Conservation (phyloP, 2,797 vertebrate genomes). For the Sciurus carolinensis region DNA sequence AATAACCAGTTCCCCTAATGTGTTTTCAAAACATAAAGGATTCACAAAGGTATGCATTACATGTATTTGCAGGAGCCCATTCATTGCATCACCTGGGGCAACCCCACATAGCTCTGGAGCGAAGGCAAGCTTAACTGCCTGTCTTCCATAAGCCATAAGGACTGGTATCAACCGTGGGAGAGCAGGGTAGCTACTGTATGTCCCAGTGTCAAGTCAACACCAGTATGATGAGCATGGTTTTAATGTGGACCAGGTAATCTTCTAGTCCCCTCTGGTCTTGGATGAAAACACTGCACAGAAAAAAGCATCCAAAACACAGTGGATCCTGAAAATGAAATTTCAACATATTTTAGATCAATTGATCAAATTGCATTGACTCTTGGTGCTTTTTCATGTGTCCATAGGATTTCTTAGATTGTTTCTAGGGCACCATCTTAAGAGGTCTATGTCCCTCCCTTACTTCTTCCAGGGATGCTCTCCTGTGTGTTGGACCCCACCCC, state of each 20-base stretch:
- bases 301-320: background rate
- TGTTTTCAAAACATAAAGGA: slow-evolving; percentile 30
- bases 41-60: background rate
- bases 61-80: background rate
- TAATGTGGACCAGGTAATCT: background rate
- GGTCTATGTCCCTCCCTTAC: background rate
- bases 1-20: slow-evolving; percentile 20
- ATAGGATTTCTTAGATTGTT: background rate
- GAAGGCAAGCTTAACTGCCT: background rate
- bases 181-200: background rate
- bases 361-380: background rate
- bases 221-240: background rate
- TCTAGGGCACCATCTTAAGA: background rate
- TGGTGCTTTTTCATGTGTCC: background rate
- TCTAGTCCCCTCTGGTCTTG: background rate
- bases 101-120: background rate
- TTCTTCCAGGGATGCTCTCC: background rate
- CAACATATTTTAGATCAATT: slow-evolving; percentile 32
- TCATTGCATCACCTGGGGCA: background rate
- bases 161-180: background rate
- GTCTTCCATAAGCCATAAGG: background rate
- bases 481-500: background rate
- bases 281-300: background rate
- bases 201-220: background rate
- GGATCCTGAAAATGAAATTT: slow-evolving; percentile 4